phyloP scores from a whole-genome alignment of 2,113 vertebrate genomes.

The Cyprinus carpio region DNA sequence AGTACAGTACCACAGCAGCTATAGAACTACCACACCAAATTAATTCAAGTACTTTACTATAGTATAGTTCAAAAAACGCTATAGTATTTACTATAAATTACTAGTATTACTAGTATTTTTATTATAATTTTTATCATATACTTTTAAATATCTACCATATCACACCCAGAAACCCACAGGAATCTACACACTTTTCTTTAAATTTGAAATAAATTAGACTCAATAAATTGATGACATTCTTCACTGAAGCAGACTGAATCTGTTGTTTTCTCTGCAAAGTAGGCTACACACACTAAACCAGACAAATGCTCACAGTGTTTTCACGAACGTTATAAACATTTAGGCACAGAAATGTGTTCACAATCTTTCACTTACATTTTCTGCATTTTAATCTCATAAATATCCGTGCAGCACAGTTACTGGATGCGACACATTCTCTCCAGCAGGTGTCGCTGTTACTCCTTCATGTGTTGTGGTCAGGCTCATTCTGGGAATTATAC shows the following conservation, averaged over 20 bases:
- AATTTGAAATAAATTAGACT: not conserved
- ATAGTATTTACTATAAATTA: too few relatives aligned
- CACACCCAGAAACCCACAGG: not conserved
- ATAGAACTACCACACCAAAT: too few relatives aligned
- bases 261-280: not conserved
- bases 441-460: constrained; percentile 72
- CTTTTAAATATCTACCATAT: too few relatives aligned
- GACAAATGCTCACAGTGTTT: not conserved
- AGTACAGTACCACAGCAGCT: too few relatives aligned
- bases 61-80: too few relatives aligned
- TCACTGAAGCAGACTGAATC: not conserved
- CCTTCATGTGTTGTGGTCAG: constrained; percentile 18
- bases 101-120: too few relatives aligned
- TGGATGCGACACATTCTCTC: constrained; percentile 63
- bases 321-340: not conserved
- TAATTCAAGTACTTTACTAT: too few relatives aligned
- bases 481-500: constrained; percentile 51
- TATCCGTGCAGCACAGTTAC: not conserved
- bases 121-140: too few relatives aligned
- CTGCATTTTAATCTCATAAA: not conserved
- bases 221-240: not conserved
- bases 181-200: not conserved
- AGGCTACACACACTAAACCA: not conserved
- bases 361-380: not conserved
- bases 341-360: not conserved